These are phyloP conservation scores for Engystomops pustulosus DNA, from an alignment of 2,113 vertebrate species.

Conservation along the genomic window DNA sequence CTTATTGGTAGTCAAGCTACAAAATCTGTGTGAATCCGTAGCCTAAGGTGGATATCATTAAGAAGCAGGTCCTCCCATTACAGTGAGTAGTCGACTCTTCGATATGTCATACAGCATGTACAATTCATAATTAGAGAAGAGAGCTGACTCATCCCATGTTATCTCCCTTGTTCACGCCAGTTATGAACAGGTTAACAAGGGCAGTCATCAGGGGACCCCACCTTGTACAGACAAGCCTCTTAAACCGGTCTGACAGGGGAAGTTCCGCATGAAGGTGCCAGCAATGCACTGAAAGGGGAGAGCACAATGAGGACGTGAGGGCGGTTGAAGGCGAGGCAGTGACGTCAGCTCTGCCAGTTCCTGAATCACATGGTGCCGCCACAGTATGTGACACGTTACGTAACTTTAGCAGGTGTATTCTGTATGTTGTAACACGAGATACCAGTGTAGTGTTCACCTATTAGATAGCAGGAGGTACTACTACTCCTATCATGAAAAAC, in stretches of 20 bases:
- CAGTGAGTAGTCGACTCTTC: not conserved
- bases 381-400: conserved; percentile 33
- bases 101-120: not conserved
- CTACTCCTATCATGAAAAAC: too few species aligned
- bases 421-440: conserved; percentile 24
- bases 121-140: not conserved
- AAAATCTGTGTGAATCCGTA: not conserved
- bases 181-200: conserved; percentile 42
- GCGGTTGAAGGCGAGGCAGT: conserved; percentile 27
- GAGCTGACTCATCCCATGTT: conserved; percentile 25
- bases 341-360: conserved; percentile 45
- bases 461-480: not conserved
- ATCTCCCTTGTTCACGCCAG: not conserved
- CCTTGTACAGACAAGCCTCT: conserved; percentile 50
- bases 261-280: conserved; percentile 40
- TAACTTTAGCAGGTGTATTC: conserved; percentile 43
- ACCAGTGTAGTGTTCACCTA: not conserved
- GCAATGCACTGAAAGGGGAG: conserved; percentile 53
- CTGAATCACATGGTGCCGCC: conserved; percentile 9
- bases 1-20: not conserved
- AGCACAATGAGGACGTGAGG: conserved; percentile 37
- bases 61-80: not conserved
- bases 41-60: not conserved
- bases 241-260: conserved; percentile 56
- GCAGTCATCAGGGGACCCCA: conserved; percentile 40